phyloP scores from a whole-genome alignment of 2,888 invertebrate genomes.

The Papilio elwesi region DNA sequence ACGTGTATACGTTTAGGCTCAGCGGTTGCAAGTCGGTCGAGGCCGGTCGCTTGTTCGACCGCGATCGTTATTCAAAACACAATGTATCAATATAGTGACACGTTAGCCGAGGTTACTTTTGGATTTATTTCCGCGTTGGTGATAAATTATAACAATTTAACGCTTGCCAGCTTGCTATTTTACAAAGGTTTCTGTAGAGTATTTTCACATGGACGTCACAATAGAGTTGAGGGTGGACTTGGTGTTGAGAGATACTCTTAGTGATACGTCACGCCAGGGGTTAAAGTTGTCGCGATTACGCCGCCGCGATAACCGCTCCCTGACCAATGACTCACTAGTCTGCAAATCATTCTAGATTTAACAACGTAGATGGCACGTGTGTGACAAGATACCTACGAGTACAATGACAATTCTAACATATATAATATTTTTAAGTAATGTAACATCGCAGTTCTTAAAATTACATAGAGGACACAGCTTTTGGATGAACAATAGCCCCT shows the following conservation, averaged over 20 bases:
- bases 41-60: constrained; percentile 44
- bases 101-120: constrained; percentile 14
- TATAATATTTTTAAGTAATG: too few species aligned
- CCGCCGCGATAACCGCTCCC: neutral
- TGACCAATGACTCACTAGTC: neutral
- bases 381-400: neutral
- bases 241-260: neutral
- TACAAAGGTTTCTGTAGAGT: neutral
- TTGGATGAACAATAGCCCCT: too few species aligned
- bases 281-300: constrained; percentile 1
- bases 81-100: neutral
- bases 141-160: neutral
- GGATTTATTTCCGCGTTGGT: constrained; percentile 9
- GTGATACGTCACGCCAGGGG: neutral
- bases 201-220: neutral
- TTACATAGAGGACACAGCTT: too few species aligned
- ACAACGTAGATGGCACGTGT: neutral
- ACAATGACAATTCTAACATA: neutral
- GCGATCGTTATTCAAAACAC: neutral
- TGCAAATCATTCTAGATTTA: constrained; percentile 7
- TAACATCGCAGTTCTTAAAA: too few species aligned
- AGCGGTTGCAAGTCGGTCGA: constrained; percentile 44
- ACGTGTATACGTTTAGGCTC: constrained; percentile 7
- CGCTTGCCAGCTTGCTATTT: neutral
- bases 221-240: neutral